Evolutionary conservation across 2,113 vertebrate species (phyloP).

Genomic region (Xenopus laevis): DNA sequence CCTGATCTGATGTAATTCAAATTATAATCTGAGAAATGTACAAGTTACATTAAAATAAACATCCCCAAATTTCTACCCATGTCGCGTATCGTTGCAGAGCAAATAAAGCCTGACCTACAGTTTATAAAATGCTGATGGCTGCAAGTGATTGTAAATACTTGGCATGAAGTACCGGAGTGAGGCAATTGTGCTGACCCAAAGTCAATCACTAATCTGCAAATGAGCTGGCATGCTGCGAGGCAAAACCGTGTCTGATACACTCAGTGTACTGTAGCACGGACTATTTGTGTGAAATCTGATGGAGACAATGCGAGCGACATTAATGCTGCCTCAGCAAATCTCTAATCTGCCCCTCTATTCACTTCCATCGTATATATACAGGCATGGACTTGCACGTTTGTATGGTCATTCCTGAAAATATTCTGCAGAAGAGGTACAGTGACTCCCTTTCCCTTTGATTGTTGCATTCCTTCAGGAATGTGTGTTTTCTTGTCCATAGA

Average conservation of each 20-base stretch:
- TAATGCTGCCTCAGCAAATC: slow-evolving; percentile 78
- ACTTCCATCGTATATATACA: slow-evolving; percentile 80
- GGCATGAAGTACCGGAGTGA: slow-evolving; percentile 53
- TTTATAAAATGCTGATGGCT: slow-evolving; percentile 51
- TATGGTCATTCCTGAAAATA: slow-evolving; percentile 33
- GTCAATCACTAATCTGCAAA: slow-evolving; percentile 56
- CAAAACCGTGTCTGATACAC: slow-evolving; percentile 31
- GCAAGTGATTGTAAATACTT: slow-evolving; percentile 45
- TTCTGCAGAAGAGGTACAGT: slow-evolving; percentile 40
- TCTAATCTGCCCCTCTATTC: slow-evolving; percentile 76
- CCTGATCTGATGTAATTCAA: too few relatives aligned
- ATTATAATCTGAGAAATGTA: too few relatives aligned
- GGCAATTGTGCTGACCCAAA: slow-evolving; percentile 54
- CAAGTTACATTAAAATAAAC: too few relatives aligned
- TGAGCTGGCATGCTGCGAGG: slow-evolving; percentile 45
- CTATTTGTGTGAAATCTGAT: slow-evolving; percentile 73
- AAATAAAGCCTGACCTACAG: slow-evolving; percentile 6
- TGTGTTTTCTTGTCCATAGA: slow-evolving; percentile 1
- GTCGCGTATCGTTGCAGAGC: too few relatives aligned
- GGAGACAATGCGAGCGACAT: slow-evolving; percentile 73
- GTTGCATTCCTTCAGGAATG: slow-evolving; percentile 15
- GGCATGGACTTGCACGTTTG: background rate
- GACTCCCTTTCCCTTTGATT: background rate
- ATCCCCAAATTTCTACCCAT: too few relatives aligned
- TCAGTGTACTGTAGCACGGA: slow-evolving; percentile 10